phyloP scores from a whole-genome alignment of 1,140 invertebrate genomes.

The Drusus annulatus region DNA sequence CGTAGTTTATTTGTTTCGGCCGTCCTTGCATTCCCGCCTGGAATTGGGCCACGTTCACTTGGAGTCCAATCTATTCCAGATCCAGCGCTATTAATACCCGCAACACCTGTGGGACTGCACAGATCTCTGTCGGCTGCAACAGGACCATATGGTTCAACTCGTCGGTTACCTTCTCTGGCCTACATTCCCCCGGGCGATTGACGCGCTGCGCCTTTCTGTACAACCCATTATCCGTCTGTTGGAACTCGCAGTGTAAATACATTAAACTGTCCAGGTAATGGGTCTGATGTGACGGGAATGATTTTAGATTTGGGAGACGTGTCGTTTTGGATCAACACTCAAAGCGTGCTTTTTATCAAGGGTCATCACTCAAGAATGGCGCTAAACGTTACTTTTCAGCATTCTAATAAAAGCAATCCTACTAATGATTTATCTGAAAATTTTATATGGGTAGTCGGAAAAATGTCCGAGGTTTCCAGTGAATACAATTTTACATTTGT shows the following conservation, averaged over 20 bases:
- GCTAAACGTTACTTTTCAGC: too few species aligned
- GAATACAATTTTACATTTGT: too few species aligned
- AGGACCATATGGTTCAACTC: not conserved
- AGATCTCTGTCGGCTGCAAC: not conserved
- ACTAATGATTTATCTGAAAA: too few species aligned
- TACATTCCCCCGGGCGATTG: not conserved
- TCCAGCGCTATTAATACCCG: not conserved
- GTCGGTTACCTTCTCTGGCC: not conserved
- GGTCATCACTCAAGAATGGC: too few species aligned
- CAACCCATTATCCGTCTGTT: not conserved
- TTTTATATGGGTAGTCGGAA: too few species aligned
- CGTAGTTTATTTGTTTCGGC: not conserved
- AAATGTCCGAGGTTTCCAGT: too few species aligned
- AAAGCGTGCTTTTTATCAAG: too few species aligned
- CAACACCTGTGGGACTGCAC: not conserved
- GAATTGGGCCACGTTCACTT: conserved; percentile 14
- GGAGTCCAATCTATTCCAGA: conserved; percentile 30
- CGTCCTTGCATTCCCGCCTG: not conserved
- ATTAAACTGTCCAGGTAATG: not conserved
- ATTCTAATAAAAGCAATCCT: too few species aligned
- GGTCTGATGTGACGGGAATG: too few species aligned
- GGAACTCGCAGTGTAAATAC: not conserved
- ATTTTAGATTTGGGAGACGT: too few species aligned
- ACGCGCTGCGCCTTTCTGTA: not conserved
- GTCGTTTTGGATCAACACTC: too few species aligned